phyloP scores from a whole-genome alignment of 35 echinoderm and acorn worm species.

The Ptychodera flava region DNA sequence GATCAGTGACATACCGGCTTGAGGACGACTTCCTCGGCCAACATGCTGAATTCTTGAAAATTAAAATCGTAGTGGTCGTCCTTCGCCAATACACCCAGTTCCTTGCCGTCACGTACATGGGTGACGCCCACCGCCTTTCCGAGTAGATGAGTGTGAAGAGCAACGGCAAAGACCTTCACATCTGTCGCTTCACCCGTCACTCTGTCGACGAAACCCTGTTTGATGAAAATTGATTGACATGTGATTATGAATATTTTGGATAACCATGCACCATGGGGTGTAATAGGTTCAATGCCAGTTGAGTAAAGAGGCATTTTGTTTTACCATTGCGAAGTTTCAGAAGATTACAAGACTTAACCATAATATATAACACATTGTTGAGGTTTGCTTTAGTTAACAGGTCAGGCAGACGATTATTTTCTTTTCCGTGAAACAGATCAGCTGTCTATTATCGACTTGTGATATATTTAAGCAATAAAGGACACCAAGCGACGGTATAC shows the following conservation, averaged over 20 bases:
- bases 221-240: not conserved
- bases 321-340: not conserved
- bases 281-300: not conserved
- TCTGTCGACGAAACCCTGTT: not conserved
- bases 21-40: not conserved
- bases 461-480: too few relatives aligned
- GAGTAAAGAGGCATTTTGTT: not conserved
- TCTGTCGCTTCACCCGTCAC: not conserved
- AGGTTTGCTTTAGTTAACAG: not conserved
- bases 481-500: too few relatives aligned
- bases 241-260: not conserved
- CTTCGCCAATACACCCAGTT: not conserved
- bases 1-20: not conserved
- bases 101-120: not conserved
- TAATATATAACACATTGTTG: not conserved
- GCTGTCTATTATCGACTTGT: too few relatives aligned
- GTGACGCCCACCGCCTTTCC: not conserved
- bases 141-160: conserved; percentile 1
- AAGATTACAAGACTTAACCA: not conserved
- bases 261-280: not conserved
- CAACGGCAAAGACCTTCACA: conserved; percentile 8
- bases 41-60: conserved; percentile 1
- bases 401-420: too few relatives aligned
- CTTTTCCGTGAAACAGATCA: too few relatives aligned
- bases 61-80: conserved; percentile 8